Base-by-base conservation (phyloP, 2,797 vertebrate genomes). In the Phyllotis vaccarum region DNA sequence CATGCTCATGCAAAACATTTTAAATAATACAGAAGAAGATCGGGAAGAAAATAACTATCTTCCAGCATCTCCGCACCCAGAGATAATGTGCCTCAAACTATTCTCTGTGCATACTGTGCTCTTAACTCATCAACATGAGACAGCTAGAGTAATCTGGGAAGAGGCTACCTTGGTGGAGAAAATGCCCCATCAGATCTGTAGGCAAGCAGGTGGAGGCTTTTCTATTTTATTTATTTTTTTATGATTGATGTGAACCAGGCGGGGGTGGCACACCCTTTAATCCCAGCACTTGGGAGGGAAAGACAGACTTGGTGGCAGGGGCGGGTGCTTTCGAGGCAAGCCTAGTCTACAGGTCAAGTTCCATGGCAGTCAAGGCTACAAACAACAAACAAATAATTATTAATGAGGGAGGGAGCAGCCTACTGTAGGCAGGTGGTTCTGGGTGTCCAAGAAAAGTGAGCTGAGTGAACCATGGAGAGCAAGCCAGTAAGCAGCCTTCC, bases 1-100 rank as follows among this genome's bases (percentile, higher is more conserved):
- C 83, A 81, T 82, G 89, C 83, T 85, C 80, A n/a, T 75, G 76
- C 68, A 96, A 97, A 97, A 97, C 90, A 90, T 85, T 92, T 93
- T 64, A 96, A 95, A 97, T 29, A 94, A 95, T n/a, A 95, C 56
- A 70, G 81, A 93, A 70, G 81, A 93, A 82, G 52, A 81, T 62
- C 34, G 85, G 87, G 93, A 95, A 72, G 81, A 95, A 98, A 95
- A 92, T 94, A 72, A 95, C 64, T 66, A 24, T 52, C 80, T 80
- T 19, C 31, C 49, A 89, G 86, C 80, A 91, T 70, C 90, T 82
- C 56, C 37, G 52, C 78, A 68, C 43, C 12, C 85, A 79, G 3
- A 89, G 60, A 70, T 21, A 94, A 52, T 31, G 37, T 29, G 62
- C 16, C 60, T 90, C 85, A 68, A 74, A 81, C 75, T 40, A 82